Conservation (phyloP, 2,797 vertebrate genomes). For the Diplodus sargus region DNA sequence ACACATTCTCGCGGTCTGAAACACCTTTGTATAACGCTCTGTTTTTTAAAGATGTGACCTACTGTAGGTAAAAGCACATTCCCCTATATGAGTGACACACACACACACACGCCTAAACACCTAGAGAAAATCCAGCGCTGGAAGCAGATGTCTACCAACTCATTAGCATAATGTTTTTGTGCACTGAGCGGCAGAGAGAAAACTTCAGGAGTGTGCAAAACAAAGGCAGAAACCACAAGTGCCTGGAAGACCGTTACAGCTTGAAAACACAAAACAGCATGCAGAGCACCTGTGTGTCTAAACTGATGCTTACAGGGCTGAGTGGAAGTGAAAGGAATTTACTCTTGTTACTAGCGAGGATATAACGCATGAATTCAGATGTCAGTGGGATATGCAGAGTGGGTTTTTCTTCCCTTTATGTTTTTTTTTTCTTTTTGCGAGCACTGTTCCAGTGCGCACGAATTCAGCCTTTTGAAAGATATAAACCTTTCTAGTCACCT, state of each 20-base stretch:
- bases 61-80: slow-evolving; percentile 46
- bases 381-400: slow-evolving; percentile 63
- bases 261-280: slow-evolving; percentile 80
- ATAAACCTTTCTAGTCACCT: slow-evolving; percentile 64
- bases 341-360: slow-evolving; percentile 59
- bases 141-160: slow-evolving; percentile 81
- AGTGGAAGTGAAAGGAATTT: slow-evolving; percentile 66
- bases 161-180: slow-evolving; percentile 86
- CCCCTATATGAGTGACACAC: slow-evolving; percentile 53
- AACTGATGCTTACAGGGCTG: slow-evolving; percentile 73
- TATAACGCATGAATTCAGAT: slow-evolving; percentile 66
- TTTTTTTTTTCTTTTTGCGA: slow-evolving; percentile 21
- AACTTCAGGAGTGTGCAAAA: slow-evolving; percentile 79
- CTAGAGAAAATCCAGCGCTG: slow-evolving; percentile 55
- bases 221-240: slow-evolving; percentile 85
- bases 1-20: slow-evolving; percentile 24
- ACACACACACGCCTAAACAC: slow-evolving; percentile 43
- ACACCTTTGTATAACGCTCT: not conserved
- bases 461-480: slow-evolving; percentile 60
- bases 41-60: slow-evolving; percentile 43
- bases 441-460: slow-evolving; percentile 42
- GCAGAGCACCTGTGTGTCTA: slow-evolving; percentile 83
- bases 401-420: slow-evolving; percentile 11
- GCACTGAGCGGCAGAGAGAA: slow-evolving; percentile 67
- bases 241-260: slow-evolving; percentile 84